Conservation (phyloP, 92 coral and sea anemone genomes). For the Parazoanthus atlanticus region DNA sequence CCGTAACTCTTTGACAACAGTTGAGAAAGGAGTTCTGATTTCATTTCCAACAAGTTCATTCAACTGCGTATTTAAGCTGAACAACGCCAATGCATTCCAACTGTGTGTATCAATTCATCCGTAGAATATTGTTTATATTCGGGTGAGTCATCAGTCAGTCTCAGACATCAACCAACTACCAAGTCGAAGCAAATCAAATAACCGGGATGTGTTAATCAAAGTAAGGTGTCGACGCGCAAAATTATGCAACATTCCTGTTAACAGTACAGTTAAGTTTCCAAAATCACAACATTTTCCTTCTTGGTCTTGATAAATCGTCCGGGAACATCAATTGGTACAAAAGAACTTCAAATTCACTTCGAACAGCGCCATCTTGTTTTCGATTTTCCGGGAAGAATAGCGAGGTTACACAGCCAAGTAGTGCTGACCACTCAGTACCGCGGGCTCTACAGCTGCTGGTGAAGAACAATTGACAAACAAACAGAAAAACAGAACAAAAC, state of each 20-base stretch:
- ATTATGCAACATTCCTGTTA: not conserved
- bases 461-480: not conserved
- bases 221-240: not conserved
- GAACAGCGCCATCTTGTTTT: slow-evolving; percentile 31
- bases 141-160: not conserved
- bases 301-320: not conserved
- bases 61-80: not conserved
- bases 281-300: not conserved
- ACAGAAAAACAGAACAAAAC: not conserved
- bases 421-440: slow-evolving; percentile 22
- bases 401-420: slow-evolving; percentile 25
- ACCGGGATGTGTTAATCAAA: not conserved
- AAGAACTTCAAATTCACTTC: not conserved
- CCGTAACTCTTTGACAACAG: not conserved
- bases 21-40: not conserved
- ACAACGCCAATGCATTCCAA: not conserved
- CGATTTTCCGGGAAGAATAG: not conserved
- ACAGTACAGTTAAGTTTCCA: not conserved
- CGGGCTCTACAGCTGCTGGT: not conserved
- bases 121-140: not conserved
- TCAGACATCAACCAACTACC: not conserved
- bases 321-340: not conserved
- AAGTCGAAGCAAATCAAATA: not conserved
- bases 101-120: not conserved
- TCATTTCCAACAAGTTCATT: not conserved